Evolutionary conservation across 2,888 invertebrate genomes (phyloP).

Genomic region (Trisateles emortualis): DNA sequence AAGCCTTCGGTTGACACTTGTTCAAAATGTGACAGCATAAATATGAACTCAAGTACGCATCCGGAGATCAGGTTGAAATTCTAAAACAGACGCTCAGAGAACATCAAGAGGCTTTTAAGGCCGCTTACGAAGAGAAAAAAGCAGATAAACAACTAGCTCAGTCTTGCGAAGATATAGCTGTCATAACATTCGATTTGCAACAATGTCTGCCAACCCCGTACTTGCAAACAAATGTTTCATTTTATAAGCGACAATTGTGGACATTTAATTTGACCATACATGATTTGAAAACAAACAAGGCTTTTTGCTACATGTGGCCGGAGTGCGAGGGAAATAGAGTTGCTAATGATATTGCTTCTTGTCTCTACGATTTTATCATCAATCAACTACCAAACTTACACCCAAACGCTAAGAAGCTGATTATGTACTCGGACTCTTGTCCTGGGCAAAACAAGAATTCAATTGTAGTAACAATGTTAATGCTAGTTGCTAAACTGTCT

Average conservation of each 20-base stretch:
- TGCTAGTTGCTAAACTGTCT: neutral
- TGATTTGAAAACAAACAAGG: constrained; percentile 28
- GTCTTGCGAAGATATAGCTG: constrained; percentile 11
- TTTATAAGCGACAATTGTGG: constrained; percentile 42
- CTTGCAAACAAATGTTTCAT: constrained; percentile 29
- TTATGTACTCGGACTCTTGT: constrained; percentile 26
- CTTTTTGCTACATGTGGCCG: constrained; percentile 43
- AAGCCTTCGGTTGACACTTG: too few species aligned
- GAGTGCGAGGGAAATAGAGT: constrained; percentile 38
- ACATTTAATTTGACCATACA: constrained; percentile 39
- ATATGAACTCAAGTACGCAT: too few species aligned
- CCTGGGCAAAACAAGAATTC: constrained; percentile 12
- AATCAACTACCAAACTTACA: constrained; percentile 18
- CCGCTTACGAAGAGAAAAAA: constrained; percentile 26
- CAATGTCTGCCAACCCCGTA: constrained; percentile 40
- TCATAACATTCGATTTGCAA: constrained; percentile 36
- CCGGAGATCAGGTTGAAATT: too few species aligned
- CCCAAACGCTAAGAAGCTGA: constrained; percentile 16
- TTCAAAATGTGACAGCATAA: too few species aligned
- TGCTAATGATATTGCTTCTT: constrained; percentile 47
- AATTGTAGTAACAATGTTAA: neutral
- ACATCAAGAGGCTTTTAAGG: constrained; percentile 10
- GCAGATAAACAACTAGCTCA: constrained; percentile 24
- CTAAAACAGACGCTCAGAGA: too few species aligned
- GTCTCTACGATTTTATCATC: constrained; percentile 34